Conservation (phyloP, 2,113 vertebrate genomes). For the Psittacus erithacus region DNA sequence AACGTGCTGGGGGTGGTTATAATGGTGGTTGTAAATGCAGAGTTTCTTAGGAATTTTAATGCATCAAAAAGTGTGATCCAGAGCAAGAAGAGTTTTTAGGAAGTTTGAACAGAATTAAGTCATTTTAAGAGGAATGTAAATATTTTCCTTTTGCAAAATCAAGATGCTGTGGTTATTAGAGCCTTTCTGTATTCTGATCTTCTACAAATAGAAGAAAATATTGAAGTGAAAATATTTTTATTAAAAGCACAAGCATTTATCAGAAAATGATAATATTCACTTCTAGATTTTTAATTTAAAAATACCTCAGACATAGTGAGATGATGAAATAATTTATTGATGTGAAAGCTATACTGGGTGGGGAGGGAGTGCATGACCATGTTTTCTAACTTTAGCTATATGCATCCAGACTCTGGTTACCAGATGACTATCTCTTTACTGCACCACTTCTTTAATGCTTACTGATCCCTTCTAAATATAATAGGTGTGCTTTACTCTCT, state of each 20-base stretch:
- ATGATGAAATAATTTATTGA: neutral
- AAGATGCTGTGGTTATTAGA: neutral
- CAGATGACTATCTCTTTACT: neutral
- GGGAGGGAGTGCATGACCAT: neutral
- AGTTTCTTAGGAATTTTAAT: neutral
- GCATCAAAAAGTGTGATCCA: neutral
- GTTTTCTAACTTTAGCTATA: neutral
- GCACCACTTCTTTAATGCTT: slow-evolving; percentile 11
- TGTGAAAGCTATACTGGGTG: neutral
- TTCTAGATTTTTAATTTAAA: neutral
- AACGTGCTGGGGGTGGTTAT: neutral
- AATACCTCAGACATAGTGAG: neutral
- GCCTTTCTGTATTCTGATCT: neutral
- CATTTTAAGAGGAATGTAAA: neutral
- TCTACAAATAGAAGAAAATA: neutral
- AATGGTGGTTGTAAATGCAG: neutral
- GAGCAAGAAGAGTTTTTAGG: neutral
- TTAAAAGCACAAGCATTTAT: neutral
- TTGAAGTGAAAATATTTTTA: neutral
- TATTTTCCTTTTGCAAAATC: neutral
- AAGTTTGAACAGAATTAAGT: neutral
- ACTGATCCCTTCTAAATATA: slow-evolving; percentile 43
- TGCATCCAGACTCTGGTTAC: neutral
- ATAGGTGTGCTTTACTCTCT: slow-evolving; percentile 20
- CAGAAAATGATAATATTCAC: neutral